Percentiles rank a stretch among this genome's conserved stretches.
Conservation (phyloP, 1,140 invertebrate genomes). For the Brachionus asplanchnoidis region DNA sequence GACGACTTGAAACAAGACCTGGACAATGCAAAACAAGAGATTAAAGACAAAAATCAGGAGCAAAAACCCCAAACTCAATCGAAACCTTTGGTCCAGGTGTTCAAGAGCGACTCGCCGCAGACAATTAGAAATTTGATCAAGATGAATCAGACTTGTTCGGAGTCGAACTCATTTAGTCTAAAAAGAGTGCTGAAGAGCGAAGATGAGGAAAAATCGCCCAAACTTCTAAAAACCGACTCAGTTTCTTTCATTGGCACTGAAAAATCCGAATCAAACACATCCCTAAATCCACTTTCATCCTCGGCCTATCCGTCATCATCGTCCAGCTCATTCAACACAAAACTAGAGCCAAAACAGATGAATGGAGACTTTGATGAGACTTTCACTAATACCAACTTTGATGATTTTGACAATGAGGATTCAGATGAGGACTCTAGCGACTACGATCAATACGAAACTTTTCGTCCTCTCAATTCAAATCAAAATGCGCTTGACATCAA, state of each 20-base stretch:
- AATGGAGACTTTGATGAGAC: neutral
- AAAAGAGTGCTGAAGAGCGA: neutral
- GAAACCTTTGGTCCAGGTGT: neutral
- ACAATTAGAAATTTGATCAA: constrained; percentile 15
- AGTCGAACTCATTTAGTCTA: neutral
- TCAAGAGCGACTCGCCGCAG: neutral
- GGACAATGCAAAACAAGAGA: neutral
- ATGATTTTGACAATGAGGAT: neutral
- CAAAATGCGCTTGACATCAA: neutral
- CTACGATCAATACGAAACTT: neutral
- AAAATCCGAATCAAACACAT: constrained; percentile 22
- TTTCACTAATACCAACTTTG: neutral
- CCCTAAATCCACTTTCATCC: neutral
- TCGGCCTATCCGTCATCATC: constrained; percentile 12
- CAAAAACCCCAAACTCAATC: neutral
- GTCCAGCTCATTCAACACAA: neutral
- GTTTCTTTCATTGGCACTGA: neutral
- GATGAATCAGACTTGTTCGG: neutral
- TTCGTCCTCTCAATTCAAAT: neutral
- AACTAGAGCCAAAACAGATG: neutral
- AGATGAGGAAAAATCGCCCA: neutral
- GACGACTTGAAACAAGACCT: constrained; percentile 16
- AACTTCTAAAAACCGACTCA: neutral
- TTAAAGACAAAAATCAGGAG: neutral
- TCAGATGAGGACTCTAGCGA: neutral